Evolutionary conservation across 2,113 vertebrate genomes (phyloP).

Genomic region (Felis chaus): DNA sequence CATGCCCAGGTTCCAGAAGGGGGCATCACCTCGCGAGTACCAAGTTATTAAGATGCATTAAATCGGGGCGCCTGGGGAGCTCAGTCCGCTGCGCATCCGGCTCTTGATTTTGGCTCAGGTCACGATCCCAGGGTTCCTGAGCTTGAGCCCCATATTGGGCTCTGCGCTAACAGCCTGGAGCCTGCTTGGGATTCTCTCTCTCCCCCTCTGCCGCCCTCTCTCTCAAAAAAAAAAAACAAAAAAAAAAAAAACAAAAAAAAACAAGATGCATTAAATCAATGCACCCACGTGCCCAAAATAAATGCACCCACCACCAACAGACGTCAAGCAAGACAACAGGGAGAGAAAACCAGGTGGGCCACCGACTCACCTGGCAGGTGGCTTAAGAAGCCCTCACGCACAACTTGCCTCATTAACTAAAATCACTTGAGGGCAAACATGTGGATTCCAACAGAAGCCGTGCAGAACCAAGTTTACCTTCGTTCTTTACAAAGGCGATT

Average conservation of each 20-base stretch:
- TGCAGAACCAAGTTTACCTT: background rate
- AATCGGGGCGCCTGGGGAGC: background rate
- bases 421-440: background rate
- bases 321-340: fast-evolving
- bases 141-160: no score
- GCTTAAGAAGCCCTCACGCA: no score
- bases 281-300: background rate
- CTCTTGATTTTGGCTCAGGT: no score
- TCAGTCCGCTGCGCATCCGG: no score
- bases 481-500: background rate
- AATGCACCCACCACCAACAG: background rate
- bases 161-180: no score
- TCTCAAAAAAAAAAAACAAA: no score
- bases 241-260: no score
- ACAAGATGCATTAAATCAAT: background rate
- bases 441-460: background rate
- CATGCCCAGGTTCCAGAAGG: background rate
- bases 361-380: background rate
- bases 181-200: no score
- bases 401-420: background rate
- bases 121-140: no score
- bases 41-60: background rate
- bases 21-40: background rate
- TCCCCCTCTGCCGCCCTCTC: no score
- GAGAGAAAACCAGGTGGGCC: background rate